These are phyloP conservation scores for Bubalus kerabau DNA, from an alignment of 2,113 vertebrate genomes.

Conservation along the genomic window DNA sequence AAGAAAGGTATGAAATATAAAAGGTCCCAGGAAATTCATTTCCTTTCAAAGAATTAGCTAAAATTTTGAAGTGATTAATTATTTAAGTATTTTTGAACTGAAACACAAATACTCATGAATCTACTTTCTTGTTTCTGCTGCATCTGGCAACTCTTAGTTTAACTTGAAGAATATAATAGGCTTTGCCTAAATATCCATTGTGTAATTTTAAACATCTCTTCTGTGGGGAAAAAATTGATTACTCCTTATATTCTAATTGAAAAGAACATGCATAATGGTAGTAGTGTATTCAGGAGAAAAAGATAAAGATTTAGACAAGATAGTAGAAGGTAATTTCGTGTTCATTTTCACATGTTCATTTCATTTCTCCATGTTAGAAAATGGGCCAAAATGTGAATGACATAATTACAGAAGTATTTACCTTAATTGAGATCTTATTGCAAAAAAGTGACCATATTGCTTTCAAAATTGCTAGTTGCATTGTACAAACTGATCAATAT, in stretches of 20 bases:
- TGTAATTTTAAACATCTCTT: slow-evolving; percentile 32
- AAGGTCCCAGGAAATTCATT: neutral
- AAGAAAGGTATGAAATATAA: neutral
- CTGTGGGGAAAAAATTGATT: neutral
- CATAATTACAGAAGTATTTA: slow-evolving; percentile 60
- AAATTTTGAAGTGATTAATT: slow-evolving; percentile 24
- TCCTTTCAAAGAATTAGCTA: neutral
- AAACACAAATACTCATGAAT: neutral
- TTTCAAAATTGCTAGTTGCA: slow-evolving; percentile 48
- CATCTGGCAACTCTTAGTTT: neutral
- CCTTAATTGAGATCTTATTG: slow-evolving; percentile 43
- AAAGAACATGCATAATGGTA: neutral
- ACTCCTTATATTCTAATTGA: slow-evolving; percentile 20
- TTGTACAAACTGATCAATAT: slow-evolving; percentile 35
- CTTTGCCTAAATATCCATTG: neutral
- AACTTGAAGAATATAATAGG: neutral
- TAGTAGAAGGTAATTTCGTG: slow-evolving; percentile 55
- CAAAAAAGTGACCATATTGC: neutral
- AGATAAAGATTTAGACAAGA: slow-evolving; percentile 38
- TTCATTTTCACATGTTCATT: slow-evolving; percentile 21
- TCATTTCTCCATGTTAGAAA: slow-evolving; percentile 36
- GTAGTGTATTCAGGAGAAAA: slow-evolving; percentile 23
- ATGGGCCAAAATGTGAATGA: slow-evolving; percentile 19
- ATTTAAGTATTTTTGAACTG: neutral
- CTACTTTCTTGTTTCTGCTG: neutral